Conservation (phyloP, 1,140 invertebrate species). For the Drosophila tsacasi region DNA sequence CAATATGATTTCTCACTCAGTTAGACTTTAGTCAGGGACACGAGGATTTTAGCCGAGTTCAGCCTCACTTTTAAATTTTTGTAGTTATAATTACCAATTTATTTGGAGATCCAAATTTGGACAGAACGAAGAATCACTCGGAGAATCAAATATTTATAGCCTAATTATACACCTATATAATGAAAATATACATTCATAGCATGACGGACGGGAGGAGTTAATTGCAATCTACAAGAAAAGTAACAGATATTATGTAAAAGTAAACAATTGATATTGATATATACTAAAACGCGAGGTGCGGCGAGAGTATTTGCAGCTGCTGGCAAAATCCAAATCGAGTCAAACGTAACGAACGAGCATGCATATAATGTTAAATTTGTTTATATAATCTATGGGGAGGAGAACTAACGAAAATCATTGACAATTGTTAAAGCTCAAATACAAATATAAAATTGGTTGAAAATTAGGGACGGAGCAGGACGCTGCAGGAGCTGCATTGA, state of each 20-base stretch:
- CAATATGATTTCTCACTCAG: conserved; percentile 39
- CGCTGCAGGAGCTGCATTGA: conserved; percentile 8
- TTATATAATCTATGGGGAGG: conserved; percentile 83
- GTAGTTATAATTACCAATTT: conserved; percentile 42
- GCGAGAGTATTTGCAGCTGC: conserved; percentile 22
- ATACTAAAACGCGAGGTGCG: neutral
- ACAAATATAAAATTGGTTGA: conserved; percentile 41
- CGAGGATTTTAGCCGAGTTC: conserved; percentile 19
- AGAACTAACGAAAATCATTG: conserved; percentile 50
- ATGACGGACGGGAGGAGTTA: conserved; percentile 17
- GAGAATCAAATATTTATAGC: conserved; percentile 44
- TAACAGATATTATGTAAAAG: conserved; percentile 10
- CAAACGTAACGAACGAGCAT: conserved; percentile 47
- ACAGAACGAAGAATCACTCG: conserved; percentile 13
- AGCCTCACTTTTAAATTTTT: conserved; percentile 42
- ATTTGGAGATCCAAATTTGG: conserved; percentile 36
- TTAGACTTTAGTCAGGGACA: conserved; percentile 42
- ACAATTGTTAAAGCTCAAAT: conserved; percentile 79
- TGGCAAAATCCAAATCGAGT: conserved; percentile 36
- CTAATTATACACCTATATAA: conserved; percentile 60
- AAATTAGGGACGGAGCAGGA: neutral
- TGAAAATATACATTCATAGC: conserved; percentile 56
- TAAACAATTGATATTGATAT: conserved; percentile 27
- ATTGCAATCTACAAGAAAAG: conserved; percentile 42
- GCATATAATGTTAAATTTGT: conserved; percentile 83